Base-by-base conservation (phyloP, 53 echinoderm and acorn worm genomes). In the Actinopyga echinites region DNA sequence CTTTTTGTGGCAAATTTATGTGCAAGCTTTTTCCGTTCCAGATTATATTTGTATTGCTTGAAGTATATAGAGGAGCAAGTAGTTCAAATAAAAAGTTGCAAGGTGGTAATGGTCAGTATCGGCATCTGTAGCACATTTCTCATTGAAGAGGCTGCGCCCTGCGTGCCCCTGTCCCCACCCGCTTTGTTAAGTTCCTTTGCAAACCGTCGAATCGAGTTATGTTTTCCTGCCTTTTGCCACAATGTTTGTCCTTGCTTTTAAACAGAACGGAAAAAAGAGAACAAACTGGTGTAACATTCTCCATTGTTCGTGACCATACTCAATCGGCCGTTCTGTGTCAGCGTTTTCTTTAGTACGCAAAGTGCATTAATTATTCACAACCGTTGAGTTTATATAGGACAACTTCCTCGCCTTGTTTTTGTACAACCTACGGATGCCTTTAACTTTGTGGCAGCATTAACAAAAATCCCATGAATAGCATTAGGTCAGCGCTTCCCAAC, bases 161-260 rank as follows among this genome's bases (percentile, higher is more conserved):
- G 15, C 5, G 33, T 65, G 13, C 33, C 34, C 63, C 11, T 62
- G n/a, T 22, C 68, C 1, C n/a, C 21, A 13, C 23, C 5, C 31
- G 20, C 21, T 68, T 68, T 68, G 68, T 68, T 68, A n/a, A 4
- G 32, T 30, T 68, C 17, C 49, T 68, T 68, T 10, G 24, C 63
- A 62, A 62, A 10, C 68, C 68, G 35, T 68, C 35, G 68, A 68
- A 32, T 68, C 63, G 15, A 68, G 68, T 68, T 68, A 22, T 33
- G 37, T 68, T 33, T 37, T 38, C 37, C 68, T 34, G 34, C 17
- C 34, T 35, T 20, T 35, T 3, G 8, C 20, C 21, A 68, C 38
- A 68, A 68, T 68, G 68, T 68, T 68, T 68, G 68, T 68, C 68
- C 68, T 68, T 68, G 68, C 68, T 36, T 68, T 38, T 68, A 68